Evolutionary conservation across 1,140 invertebrate genomes (phyloP), one percentile per base, ranked within the genome.

Genomic region (Argopecten irradians): DNA sequence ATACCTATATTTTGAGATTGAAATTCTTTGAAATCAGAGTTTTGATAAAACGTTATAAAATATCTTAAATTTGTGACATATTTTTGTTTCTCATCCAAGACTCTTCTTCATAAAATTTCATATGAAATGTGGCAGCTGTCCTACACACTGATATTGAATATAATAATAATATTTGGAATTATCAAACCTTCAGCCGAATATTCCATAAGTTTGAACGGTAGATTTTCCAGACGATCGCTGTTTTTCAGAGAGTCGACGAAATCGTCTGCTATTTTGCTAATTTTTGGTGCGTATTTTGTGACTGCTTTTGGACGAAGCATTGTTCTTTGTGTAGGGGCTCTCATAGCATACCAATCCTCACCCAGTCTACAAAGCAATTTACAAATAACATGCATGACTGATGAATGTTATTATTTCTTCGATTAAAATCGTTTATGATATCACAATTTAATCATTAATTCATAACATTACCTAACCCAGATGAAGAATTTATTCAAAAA

Each of bases 211-310:
- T 83, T 83, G 13, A 86, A 46, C 34, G 82, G 28, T 28, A 89
- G 43, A 28, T 89, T 43, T 28, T 89, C 41, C 11, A 86, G 83
- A 1, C 71, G 36, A 46, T 16, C 36, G 28, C 83, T 83, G 9
- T 14, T 28, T 28, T 83, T 36, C 71, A 89, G 55, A 35, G 55
- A 41, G 16, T 85, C n/a, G 11, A 92, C 88, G 39, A 89, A 90
- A 22, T 92, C 89, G 46, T 91, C 88, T 14, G 91, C 85, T 3
- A 92, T 87, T 46, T 83, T 84, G 55, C 83, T 87, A 13, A 88
- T 41, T 19, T n/a, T 28, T 34, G 88, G 87, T 33, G 89, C 34
- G 34, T 89, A 89, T 43, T 87, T 85, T n/a, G 88, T 36, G 16
- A 87, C 87, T 11, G 46, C 39, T 28, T 86, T 87, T 0, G 86